A percentile compares a stretch with the other conserved stretches of the same genome.
Evolutionary conservation across 2,888 invertebrate genomes (phyloP).

Genomic region (Pammene fasciana): DNA sequence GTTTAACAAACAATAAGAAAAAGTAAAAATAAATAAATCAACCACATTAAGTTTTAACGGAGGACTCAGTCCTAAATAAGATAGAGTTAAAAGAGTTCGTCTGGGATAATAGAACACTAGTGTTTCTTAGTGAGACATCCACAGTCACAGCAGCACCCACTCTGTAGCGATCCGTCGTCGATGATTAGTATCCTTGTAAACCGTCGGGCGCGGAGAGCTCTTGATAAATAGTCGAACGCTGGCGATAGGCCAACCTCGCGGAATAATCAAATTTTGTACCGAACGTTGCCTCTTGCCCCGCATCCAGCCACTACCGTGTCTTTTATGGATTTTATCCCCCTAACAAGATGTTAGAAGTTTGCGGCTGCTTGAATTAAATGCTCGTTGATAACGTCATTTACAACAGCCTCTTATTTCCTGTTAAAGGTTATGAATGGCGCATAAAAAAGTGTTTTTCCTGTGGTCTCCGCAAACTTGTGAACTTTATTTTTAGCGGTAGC

Average conservation of each 20-base stretch:
- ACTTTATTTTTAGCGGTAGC: slow-evolving; percentile 4
- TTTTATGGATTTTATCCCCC: slow-evolving; percentile 81
- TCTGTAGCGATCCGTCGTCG: slow-evolving; percentile 61
- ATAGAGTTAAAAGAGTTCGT: neutral
- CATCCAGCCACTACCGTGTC: slow-evolving; percentile 71
- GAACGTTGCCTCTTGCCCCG: slow-evolving; percentile 58
- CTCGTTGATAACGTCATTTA: slow-evolving; percentile 76
- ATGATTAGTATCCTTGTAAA: slow-evolving; percentile 81
- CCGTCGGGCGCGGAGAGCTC: slow-evolving; percentile 71
- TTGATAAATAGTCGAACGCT: slow-evolving; percentile 80
- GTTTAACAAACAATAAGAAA: too few relatives aligned
- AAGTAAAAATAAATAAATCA: too few relatives aligned
- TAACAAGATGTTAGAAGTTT: slow-evolving; percentile 74
- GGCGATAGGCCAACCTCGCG: slow-evolving; percentile 83
- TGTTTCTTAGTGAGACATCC: neutral
- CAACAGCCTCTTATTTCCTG: slow-evolving; percentile 62
- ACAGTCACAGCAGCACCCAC: slow-evolving; percentile 47
- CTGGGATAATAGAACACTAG: neutral
- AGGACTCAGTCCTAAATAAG: neutral
- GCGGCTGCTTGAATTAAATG: slow-evolving; percentile 79
- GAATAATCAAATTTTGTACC: slow-evolving; percentile 82
- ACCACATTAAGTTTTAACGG: too few relatives aligned
- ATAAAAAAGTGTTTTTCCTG: slow-evolving; percentile 21
- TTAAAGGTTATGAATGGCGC: slow-evolving; percentile 50
- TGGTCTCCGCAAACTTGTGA: slow-evolving; percentile 44